Evolutionary conservation across 2,113 vertebrate genomes (phyloP).

Genomic region (Catharus minimus): DNA sequence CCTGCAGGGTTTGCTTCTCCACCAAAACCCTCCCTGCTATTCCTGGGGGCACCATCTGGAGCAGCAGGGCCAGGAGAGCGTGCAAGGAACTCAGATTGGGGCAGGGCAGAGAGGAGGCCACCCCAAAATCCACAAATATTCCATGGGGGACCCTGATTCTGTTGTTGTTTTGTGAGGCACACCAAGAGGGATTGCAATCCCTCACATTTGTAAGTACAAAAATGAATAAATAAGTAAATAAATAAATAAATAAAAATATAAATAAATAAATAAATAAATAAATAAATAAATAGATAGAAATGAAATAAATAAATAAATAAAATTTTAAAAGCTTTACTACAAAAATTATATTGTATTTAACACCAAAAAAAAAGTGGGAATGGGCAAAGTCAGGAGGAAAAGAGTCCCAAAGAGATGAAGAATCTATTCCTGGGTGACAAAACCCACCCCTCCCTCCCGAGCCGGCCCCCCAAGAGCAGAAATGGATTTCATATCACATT

Average conservation of each 20-base stretch:
- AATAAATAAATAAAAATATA: no score
- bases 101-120: neutral
- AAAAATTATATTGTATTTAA: no score
- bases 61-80: neutral
- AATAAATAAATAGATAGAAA: neutral
- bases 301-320: no score
- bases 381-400: neutral
- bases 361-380: no score
- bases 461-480: slow-evolving; percentile 35
- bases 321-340: no score
- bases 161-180: fast-evolving
- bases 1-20: neutral
- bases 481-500: slow-evolving; percentile 72
- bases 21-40: neutral
- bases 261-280: no score
- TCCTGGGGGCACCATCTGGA: neutral
- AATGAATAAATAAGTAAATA: neutral
- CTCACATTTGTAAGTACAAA: fast-evolving
- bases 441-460: neutral
- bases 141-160: neutral
- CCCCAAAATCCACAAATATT: neutral
- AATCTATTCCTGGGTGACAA: neutral
- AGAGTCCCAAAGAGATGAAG: neutral
- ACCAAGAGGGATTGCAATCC: neutral
- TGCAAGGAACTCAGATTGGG: neutral